Base-by-base conservation (phyloP, 2,113 vertebrate genomes). In the Pelecanus crispus region DNA sequence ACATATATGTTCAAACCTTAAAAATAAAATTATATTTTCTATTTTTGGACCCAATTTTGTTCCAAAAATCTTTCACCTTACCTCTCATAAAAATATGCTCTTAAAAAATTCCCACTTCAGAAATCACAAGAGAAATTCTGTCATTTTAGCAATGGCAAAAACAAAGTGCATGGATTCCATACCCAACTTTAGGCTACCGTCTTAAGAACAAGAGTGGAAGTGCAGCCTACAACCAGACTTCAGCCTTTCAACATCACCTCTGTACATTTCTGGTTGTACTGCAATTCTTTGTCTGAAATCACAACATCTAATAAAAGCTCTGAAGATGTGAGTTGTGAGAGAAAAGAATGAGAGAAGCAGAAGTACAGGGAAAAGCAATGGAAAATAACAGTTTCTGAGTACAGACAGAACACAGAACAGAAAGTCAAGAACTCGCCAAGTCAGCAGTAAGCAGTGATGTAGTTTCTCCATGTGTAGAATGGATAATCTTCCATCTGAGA, bases 131-230 rank as follows among this genome's bases (percentile, higher is more conserved):
- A 84, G 25, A 65, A 81, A 50, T 77, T 36, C 59, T 81, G 44
- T 66, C 1, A 2, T 47, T 92, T 88, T 77, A 74, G 52, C 36
- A 67, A 24, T 0, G 4, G 25, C 34, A 44, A 65, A 89, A 75
- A 3, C 5, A 0, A 72, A 65, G 40, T 15, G 5, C 6, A 17
- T 26, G 24, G 31, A 18, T 59, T 28, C 12, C 42, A 86, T 70
- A 74, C 18, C 10, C 40, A 68, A 42, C 68, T 92, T 83, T 59
- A 95, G 47, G 83, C 68, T 84, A 83, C 94, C 95, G 89, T 65
- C 86, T 94, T 79, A 85, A 93, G 94, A 95, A 55, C 63, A 74
- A 70, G 71, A 78, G 17, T 71, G 82, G 92, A 94, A 95, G 44
- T 84, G 59, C 90, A 94, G 15, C 55, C 52, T 72, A 18, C 44